These are phyloP conservation scores for Melanargia galathea DNA, from an alignment of 2,888 invertebrate species.

Conservation along the genomic window DNA sequence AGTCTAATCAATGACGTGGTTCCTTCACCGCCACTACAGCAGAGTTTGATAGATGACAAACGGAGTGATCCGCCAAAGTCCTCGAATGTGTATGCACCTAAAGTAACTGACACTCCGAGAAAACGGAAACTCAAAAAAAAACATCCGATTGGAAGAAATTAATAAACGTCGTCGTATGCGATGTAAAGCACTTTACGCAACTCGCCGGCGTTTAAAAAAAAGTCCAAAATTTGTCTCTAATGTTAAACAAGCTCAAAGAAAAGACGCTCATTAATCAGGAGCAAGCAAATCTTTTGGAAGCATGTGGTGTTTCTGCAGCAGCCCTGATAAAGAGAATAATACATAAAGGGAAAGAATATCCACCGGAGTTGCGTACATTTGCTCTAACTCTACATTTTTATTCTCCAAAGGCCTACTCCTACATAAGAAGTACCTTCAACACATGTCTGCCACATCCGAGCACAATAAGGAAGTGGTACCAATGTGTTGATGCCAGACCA, in stretches of 20 bases:
- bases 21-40: too few relatives aligned
- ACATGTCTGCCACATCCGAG: constrained; percentile 24
- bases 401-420: constrained; percentile 22
- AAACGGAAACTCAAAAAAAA: background rate
- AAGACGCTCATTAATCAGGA: background rate
- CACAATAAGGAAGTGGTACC: constrained; percentile 22
- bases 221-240: background rate
- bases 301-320: background rate
- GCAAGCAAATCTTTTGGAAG: background rate
- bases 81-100: background rate
- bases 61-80: background rate
- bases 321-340: background rate
- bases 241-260: background rate
- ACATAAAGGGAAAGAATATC: constrained; percentile 10
- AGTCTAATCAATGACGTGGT: too few relatives aligned
- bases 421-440: constrained; percentile 18
- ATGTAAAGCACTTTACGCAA: constrained; percentile 8
- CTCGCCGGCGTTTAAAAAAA: constrained; percentile 9
- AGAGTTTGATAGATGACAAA: background rate
- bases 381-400: constrained; percentile 18
- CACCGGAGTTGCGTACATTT: constrained; percentile 9
- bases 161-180: constrained; percentile 1
- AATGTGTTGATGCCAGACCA: constrained; percentile 10
- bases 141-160: background rate
- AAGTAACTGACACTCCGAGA: background rate